A percentile compares a stretch with the other conserved stretches of the same genome.
These are phyloP conservation scores for Porites evermanni DNA, from an alignment of 92 coral and sea anemone species.

Conservation along the genomic window DNA sequence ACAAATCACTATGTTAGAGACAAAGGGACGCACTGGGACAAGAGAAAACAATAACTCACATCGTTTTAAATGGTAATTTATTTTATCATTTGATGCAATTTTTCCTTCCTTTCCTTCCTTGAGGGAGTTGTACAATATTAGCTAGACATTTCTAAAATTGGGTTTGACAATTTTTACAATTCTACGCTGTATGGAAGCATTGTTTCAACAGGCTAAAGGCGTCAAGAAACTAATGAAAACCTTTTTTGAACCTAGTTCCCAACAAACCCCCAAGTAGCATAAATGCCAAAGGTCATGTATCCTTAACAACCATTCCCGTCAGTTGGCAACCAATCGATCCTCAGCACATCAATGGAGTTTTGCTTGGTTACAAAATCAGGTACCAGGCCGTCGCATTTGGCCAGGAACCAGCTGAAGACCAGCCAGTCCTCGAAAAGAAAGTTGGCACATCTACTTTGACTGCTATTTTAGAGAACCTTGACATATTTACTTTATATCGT, in stretches of 20 bases:
- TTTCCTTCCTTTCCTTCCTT: too few species aligned
- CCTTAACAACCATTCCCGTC: conserved; percentile 65
- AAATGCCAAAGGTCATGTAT: conserved; percentile 42
- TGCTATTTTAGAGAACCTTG: conserved; percentile 32
- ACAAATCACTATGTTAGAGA: too few species aligned
- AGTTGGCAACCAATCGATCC: conserved; percentile 65
- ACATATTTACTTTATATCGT: conserved; percentile 63
- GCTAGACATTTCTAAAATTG: too few species aligned
- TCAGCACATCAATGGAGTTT: conserved; percentile 56
- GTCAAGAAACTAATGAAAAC: neutral
- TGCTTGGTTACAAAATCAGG: conserved; percentile 70
- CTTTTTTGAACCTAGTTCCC: conserved; percentile 51
- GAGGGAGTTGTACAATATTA: too few species aligned
- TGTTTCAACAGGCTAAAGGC: neutral
- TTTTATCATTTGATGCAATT: too few species aligned
- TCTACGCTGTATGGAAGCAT: too few species aligned
- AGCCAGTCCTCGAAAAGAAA: conserved; percentile 26
- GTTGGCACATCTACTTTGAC: conserved; percentile 17
- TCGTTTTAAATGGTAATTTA: too few species aligned
- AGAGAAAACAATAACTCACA: too few species aligned
- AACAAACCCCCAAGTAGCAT: conserved; percentile 57
- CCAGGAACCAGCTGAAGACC: conserved; percentile 31
- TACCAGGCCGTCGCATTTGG: conserved; percentile 60
- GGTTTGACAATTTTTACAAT: too few species aligned
- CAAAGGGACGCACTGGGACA: too few species aligned